Conservation (phyloP, 2,797 vertebrate species). For the Toxotes lorentzi region DNA sequence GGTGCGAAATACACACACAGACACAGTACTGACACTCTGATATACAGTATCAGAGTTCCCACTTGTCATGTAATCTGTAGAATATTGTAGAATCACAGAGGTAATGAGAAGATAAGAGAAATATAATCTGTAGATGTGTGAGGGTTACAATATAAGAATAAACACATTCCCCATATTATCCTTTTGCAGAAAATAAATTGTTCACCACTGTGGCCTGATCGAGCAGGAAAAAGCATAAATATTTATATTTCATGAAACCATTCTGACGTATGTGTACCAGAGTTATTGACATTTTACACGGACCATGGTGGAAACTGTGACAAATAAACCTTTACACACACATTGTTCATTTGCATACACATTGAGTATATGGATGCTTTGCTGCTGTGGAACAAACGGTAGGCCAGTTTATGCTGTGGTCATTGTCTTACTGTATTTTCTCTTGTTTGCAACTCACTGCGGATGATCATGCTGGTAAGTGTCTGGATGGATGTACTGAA, state of each 20-base stretch:
- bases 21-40: constrained; percentile 33
- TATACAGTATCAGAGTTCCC: constrained; percentile 11
- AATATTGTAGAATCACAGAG: constrained; percentile 2
- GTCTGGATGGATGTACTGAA: constrained; percentile 60
- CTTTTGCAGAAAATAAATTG: background rate
- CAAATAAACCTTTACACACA: constrained; percentile 12
- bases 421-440: constrained; percentile 71
- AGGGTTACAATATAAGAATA: background rate
- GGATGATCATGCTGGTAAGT: constrained; percentile 92
- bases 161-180: background rate
- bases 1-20: constrained; percentile 84
- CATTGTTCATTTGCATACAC: background rate
- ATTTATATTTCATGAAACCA: background rate
- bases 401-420: constrained; percentile 30
- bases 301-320: background rate
- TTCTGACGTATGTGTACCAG: background rate
- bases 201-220: background rate
- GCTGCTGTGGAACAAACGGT: constrained; percentile 6
- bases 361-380: background rate
- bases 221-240: background rate
- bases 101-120: background rate
- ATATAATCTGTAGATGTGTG: background rate
- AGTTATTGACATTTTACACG: background rate
- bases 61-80: background rate
- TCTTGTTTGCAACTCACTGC: constrained; percentile 87